Percentiles rank a stretch among this genome's conserved stretches.
Evolutionary conservation across 2,797 vertebrate species (phyloP).

Genomic region (Sebastes paucispinis): DNA sequence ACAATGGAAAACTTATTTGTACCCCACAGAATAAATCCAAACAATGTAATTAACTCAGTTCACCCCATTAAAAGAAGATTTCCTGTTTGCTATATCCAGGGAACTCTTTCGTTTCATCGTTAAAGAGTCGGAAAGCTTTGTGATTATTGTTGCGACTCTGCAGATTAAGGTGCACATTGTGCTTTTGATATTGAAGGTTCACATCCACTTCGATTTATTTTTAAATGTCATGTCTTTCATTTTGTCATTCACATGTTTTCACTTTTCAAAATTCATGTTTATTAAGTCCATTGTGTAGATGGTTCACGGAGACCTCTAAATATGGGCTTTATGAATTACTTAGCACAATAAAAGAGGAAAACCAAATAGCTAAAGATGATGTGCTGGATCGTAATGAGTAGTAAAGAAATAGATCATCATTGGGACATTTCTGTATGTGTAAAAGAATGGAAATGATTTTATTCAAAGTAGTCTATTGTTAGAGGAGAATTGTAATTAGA

Average conservation of each 20-base stretch:
- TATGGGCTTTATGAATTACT: background rate
- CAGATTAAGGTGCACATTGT: slow-evolving; percentile 9
- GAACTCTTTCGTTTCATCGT: slow-evolving; percentile 29
- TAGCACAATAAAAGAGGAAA: background rate
- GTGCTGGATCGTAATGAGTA: slow-evolving; percentile 19
- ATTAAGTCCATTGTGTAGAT: slow-evolving; percentile 6
- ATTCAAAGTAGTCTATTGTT: slow-evolving; percentile 68
- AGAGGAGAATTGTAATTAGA: slow-evolving; percentile 61
- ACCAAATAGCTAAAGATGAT: background rate
- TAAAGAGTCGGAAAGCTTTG: slow-evolving; percentile 4
- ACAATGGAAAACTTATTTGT: slow-evolving; percentile 38
- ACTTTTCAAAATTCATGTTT: background rate
- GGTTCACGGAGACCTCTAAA: background rate
- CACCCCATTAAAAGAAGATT: slow-evolving; percentile 38
- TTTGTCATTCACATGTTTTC: slow-evolving; percentile 5
- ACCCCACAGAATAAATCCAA: slow-evolving; percentile 34
- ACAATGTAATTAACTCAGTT: slow-evolving; percentile 50
- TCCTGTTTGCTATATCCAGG: slow-evolving; percentile 13
- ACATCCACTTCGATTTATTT: background rate
- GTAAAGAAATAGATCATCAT: slow-evolving; percentile 35
- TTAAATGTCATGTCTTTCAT: slow-evolving; percentile 9
- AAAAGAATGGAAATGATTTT: slow-evolving; percentile 54
- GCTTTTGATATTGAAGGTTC: slow-evolving; percentile 9
- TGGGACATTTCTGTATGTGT: slow-evolving; percentile 26
- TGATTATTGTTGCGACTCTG: slow-evolving; percentile 17